These are phyloP conservation scores for Heliconius charithonia DNA, from an alignment of 2,888 invertebrate genomes.

Conservation along the genomic window DNA sequence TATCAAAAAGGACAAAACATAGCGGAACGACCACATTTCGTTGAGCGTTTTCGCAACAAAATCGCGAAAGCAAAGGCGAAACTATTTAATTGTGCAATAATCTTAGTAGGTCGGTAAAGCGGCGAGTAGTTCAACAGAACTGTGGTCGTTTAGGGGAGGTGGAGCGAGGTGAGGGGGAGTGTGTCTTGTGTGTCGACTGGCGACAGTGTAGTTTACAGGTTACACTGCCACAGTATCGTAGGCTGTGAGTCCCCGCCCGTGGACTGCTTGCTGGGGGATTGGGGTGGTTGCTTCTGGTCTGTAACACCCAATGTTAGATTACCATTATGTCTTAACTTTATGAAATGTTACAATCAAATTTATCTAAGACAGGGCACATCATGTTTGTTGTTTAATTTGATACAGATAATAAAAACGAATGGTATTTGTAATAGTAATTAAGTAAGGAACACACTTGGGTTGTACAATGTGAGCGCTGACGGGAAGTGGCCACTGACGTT, in stretches of 20 bases:
- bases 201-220: constrained; percentile 86
- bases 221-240: constrained; percentile 99
- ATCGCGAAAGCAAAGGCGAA: constrained; percentile 47
- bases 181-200: constrained; percentile 47
- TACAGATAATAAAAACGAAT: not conserved
- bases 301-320: constrained; percentile 46
- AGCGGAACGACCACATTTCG: constrained; percentile 58
- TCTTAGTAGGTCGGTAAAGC: constrained; percentile 40
- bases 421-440: not conserved
- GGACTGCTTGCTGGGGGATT: constrained; percentile 90
- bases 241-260: constrained; percentile 95
- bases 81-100: constrained; percentile 40
- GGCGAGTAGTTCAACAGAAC: constrained; percentile 43
- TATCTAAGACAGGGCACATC: not conserved
- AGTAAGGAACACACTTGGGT: too few species aligned
- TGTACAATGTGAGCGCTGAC: too few species aligned
- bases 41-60: constrained; percentile 57
- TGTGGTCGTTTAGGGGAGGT: constrained; percentile 43
- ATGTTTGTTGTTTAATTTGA: not conserved
- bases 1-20: constrained; percentile 36
- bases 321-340: not conserved
- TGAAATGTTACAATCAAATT: not conserved
- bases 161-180: constrained; percentile 14
- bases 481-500: constrained; percentile 5
- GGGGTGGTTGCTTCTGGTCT: constrained; percentile 94